phyloP scores from a whole-genome alignment of 2,113 vertebrate species.

The Ploceus nigricollis region DNA sequence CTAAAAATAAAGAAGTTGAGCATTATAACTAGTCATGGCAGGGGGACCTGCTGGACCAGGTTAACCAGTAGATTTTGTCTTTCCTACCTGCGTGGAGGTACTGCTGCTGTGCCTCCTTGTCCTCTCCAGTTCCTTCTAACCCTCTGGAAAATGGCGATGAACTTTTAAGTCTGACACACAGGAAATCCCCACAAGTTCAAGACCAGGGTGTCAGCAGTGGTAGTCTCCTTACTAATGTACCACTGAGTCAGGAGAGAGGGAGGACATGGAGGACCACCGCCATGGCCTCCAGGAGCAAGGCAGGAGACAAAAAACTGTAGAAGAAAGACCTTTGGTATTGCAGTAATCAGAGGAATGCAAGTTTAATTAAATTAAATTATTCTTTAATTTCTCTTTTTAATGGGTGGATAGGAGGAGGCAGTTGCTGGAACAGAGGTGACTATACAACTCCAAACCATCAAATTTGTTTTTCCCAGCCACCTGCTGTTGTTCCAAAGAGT shows the following conservation, averaged over 20 bases:
- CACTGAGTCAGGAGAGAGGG: not conserved
- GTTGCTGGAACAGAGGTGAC: not conserved
- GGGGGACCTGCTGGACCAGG: not conserved
- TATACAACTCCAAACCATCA: not conserved
- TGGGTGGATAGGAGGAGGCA: not conserved
- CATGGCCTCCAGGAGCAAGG: not conserved
- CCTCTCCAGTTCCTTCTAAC: not conserved
- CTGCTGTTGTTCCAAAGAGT: not conserved
- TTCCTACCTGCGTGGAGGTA: not conserved
- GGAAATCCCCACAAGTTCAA: not conserved
- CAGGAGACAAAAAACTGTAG: not conserved
- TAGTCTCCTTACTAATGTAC: not conserved
- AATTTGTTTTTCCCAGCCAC: not conserved
- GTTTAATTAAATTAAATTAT: not conserved
- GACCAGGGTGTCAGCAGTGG: not conserved
- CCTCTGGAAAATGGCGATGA: not conserved
- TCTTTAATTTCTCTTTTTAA: not conserved
- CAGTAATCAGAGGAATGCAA: not conserved
- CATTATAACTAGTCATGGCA: not conserved
- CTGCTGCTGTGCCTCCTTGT: not conserved
- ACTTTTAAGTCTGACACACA: not conserved
- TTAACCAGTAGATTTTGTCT: not conserved
- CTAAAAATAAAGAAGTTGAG: not conserved
- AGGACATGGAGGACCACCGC: rapidly evolving
- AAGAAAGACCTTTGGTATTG: not conserved